Evolutionary conservation across 2,797 vertebrate genomes (phyloP).

Genomic region (Melanitta fusca): DNA sequence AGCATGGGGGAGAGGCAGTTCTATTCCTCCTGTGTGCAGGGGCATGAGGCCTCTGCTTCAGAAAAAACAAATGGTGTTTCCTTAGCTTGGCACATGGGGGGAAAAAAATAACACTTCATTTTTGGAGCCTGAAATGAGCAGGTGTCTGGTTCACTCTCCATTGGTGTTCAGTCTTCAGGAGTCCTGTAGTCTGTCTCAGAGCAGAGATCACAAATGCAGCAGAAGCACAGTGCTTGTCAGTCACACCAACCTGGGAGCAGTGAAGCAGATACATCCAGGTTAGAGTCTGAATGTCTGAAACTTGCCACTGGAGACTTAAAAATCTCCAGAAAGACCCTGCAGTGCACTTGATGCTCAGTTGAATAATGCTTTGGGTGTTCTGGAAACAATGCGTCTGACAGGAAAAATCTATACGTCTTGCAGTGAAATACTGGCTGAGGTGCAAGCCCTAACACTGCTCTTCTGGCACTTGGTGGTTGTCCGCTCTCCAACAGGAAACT

Average conservation of each 20-base stretch:
- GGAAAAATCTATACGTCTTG: neutral
- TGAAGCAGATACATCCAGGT: neutral
- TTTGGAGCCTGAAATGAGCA: neutral
- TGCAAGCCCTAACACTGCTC: neutral
- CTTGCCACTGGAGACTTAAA: neutral
- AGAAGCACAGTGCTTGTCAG: neutral
- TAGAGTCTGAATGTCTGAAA: neutral
- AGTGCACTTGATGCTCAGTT: neutral
- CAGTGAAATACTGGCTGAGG: neutral
- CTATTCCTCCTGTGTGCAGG: neutral
- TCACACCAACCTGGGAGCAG: rapidly evolving
- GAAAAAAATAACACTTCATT: neutral
- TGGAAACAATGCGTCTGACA: neutral
- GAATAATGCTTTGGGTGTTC: neutral
- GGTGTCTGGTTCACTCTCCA: neutral
- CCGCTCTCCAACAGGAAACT: neutral
- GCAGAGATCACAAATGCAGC: neutral
- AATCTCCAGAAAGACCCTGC: neutral
- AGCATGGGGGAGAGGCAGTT: neutral
- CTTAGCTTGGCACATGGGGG: neutral
- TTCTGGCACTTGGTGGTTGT: neutral
- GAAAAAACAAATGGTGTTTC: neutral
- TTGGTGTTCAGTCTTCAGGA: neutral
- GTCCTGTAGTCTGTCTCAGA: neutral
- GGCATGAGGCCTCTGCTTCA: neutral